Conservation (phyloP, 1,140 invertebrate species). For the Tetraneura akinire region DNA sequence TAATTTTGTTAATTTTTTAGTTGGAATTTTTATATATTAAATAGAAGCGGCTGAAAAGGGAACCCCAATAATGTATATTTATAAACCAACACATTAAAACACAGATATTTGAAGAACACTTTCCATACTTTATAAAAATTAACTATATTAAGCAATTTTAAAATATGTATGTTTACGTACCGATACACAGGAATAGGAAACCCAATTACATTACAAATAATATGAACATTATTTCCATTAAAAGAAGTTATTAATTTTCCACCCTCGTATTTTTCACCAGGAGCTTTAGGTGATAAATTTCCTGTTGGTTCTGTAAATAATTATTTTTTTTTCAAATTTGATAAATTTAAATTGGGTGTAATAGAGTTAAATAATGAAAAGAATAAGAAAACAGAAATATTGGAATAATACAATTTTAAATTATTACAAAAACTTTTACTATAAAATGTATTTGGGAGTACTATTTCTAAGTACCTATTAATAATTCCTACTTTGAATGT, state of each 20-base stretch:
- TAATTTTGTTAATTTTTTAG: constrained; percentile 47
- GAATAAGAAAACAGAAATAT: too few species aligned
- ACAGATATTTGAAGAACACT: not conserved
- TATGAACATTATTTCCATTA: constrained; percentile 49
- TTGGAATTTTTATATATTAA: not conserved
- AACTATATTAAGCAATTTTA: too few species aligned
- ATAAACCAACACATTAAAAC: constrained; percentile 24
- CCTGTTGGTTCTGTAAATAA: constrained; percentile 62
- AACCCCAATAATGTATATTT: not conserved
- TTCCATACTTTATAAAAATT: not conserved
- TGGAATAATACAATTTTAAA: too few species aligned
- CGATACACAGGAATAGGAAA: constrained; percentile 56
- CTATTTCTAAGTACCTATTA: too few species aligned
- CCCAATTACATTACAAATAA: constrained; percentile 56
- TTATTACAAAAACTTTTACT: too few species aligned
- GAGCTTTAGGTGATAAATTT: constrained; percentile 62
- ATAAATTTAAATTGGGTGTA: not conserved
- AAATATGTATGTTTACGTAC: constrained; percentile 52
- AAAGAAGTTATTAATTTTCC: constrained; percentile 53
- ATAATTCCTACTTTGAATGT: too few species aligned
- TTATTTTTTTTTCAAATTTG: too few species aligned
- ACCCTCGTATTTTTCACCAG: constrained; percentile 57
- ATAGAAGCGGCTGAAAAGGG: not conserved
- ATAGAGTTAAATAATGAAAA: not conserved
- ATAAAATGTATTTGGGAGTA: too few species aligned